Conservation (phyloP, 37 sponge, comb jelly and placozoan genomes). For the Geodia barretti region DNA sequence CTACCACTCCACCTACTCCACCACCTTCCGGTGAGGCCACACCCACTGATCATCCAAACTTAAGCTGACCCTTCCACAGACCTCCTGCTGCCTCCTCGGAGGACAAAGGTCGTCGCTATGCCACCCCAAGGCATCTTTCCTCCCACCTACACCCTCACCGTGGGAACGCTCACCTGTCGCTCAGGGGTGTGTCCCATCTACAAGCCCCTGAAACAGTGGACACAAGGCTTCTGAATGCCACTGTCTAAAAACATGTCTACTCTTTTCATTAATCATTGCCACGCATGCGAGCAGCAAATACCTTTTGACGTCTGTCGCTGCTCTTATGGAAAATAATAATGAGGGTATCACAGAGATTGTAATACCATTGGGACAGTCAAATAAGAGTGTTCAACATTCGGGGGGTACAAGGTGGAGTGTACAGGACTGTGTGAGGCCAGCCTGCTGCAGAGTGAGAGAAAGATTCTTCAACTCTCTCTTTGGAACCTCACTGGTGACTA, state of each 20-base stretch:
- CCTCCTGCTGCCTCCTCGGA: neutral
- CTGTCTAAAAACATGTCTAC: too few relatives aligned
- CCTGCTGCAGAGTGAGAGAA: constrained; percentile 21
- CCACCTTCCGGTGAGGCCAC: constrained; percentile 39
- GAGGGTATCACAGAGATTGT: too few relatives aligned
- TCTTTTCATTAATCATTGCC: too few relatives aligned
- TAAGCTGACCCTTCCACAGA: neutral
- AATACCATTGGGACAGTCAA: too few relatives aligned
- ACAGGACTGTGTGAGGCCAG: constrained; percentile 13
- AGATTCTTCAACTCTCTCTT: constrained; percentile 4
- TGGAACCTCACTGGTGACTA: constrained; percentile 24
- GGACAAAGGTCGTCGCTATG: neutral
- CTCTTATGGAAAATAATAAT: too few relatives aligned
- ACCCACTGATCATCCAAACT: neutral
- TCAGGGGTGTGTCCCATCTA: neutral
- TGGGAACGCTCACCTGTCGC: neutral
- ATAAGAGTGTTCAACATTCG: neutral
- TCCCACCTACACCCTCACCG: constrained; percentile 65
- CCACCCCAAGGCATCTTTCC: constrained; percentile 70
- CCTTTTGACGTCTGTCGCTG: too few relatives aligned
- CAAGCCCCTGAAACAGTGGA: neutral
- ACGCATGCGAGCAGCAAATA: too few relatives aligned
- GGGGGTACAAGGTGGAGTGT: constrained; percentile 1
- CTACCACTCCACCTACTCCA: constrained; percentile 26
- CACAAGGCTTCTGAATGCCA: neutral